These are phyloP conservation scores for Periplaneta americana DNA, from an alignment of 1,140 invertebrate species.

Conservation along the genomic window DNA sequence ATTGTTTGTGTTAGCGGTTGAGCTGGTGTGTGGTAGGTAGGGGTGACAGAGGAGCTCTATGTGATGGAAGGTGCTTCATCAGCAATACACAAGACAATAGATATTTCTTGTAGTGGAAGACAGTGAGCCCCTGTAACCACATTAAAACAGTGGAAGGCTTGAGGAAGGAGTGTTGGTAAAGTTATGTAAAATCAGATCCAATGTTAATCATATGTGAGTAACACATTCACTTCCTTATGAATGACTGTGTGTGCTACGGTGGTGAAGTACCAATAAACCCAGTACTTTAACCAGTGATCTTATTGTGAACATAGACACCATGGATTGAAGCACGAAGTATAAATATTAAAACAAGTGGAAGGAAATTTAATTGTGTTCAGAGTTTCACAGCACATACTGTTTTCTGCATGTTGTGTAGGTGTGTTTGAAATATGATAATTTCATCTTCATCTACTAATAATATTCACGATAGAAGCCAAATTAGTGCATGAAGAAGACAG, in stretches of 20 bases:
- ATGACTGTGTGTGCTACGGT: not conserved
- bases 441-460: not conserved
- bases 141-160: not conserved
- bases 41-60: not conserved
- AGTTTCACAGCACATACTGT: not conserved
- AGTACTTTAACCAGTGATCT: not conserved
- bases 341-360: not conserved
- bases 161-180: not conserved
- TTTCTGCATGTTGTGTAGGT: not conserved
- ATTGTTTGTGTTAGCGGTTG: not conserved
- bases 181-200: not conserved
- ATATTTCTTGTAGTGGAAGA: not conserved
- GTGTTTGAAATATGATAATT: not conserved
- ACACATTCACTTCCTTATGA: not conserved
- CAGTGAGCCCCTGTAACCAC: not conserved
- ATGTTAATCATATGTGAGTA: not conserved
- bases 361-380: not conserved
- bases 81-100: not conserved
- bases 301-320: not conserved
- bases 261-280: not conserved
- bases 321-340: not conserved
- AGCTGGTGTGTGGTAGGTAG: not conserved
- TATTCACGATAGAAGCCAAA: not conserved
- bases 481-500: not conserved
- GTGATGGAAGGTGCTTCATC: not conserved